Percentiles rank a stretch among this genome's conserved stretches.
Conservation (phyloP, 2,113 vertebrate species). For the Antennarius striatus region DNA sequence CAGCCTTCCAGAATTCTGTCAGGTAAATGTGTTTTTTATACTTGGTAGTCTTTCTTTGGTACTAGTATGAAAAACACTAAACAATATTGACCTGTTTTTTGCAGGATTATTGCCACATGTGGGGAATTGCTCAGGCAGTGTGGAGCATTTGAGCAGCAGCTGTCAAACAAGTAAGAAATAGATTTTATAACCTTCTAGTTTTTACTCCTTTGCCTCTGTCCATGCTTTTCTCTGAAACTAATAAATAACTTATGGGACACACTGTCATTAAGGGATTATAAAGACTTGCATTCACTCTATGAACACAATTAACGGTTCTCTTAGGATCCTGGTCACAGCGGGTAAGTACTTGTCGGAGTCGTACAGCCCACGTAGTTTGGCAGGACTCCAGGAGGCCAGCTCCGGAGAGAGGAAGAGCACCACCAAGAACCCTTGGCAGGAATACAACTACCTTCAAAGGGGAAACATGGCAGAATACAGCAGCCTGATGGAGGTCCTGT, state of each 20-base stretch:
- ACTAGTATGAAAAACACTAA: background rate
- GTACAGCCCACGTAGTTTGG: constrained; percentile 92
- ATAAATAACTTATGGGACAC: background rate
- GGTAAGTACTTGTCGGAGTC: constrained; percentile 92
- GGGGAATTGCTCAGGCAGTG: constrained; percentile 79
- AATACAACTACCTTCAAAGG: constrained; percentile 94
- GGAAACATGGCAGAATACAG: constrained; percentile 85
- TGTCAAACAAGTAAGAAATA: constrained; percentile 73
- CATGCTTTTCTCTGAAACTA: background rate
- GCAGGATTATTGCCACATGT: constrained; percentile 80
- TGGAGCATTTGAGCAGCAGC: constrained; percentile 80
- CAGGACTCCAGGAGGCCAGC: constrained; percentile 86
- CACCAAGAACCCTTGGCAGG: constrained; percentile 95
- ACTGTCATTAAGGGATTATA: background rate
- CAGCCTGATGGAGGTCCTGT: constrained; percentile 92
- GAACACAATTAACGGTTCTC: constrained; percentile 4
- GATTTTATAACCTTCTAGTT: background rate
- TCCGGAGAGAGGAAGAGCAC: constrained; percentile 83
- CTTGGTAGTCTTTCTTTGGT: background rate
- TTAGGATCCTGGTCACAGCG: constrained; percentile 89
- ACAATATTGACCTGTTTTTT: background rate
- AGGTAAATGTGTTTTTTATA: constrained; percentile 75
- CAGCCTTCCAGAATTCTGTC: constrained; percentile 92
- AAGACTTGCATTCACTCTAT: background rate
- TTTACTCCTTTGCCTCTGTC: background rate